Conservation (phyloP, 2,797 vertebrate genomes). For the Anableps anableps region DNA sequence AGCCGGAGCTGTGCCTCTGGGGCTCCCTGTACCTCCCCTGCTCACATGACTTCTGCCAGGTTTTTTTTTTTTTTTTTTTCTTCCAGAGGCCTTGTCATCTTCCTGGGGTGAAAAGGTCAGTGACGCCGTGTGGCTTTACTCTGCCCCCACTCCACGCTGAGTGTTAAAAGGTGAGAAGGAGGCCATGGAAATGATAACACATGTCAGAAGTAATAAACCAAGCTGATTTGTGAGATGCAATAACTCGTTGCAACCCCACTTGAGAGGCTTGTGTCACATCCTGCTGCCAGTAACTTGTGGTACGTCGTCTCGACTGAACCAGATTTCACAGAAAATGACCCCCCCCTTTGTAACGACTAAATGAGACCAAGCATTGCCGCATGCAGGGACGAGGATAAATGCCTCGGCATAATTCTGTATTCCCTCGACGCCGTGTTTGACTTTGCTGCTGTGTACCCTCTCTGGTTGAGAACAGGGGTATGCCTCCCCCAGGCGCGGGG, state of each 20-base stretch:
- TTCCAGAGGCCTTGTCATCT: slow-evolving; percentile 31
- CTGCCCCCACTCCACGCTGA: slow-evolving; percentile 38
- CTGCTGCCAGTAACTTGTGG: slow-evolving; percentile 33
- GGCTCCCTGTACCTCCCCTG: slow-evolving; percentile 34
- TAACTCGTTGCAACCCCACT: slow-evolving; percentile 7
- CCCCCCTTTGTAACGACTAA: slow-evolving; percentile 28
- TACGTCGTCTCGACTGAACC: slow-evolving; percentile 41
- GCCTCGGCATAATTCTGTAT: slow-evolving; percentile 59
- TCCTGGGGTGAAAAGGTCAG: slow-evolving; percentile 63
- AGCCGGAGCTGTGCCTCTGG: slow-evolving; percentile 50
- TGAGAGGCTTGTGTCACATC: slow-evolving; percentile 23
- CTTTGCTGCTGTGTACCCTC: slow-evolving; percentile 74
- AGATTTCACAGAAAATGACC: slow-evolving; percentile 47
- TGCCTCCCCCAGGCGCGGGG: slow-evolving; percentile 48
- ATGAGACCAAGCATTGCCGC: slow-evolving; percentile 22
- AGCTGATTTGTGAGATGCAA: slow-evolving; percentile 65
- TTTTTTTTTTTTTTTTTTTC: slow-evolving; percentile 17
- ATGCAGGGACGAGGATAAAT: slow-evolving; percentile 55
- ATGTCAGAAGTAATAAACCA: slow-evolving; percentile 67
- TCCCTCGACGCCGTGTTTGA: slow-evolving; percentile 68
- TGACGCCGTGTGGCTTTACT: slow-evolving; percentile 38
- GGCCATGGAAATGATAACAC: slow-evolving; percentile 58
- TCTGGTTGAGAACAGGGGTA: slow-evolving; percentile 41
- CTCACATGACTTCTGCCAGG: slow-evolving; percentile 50
- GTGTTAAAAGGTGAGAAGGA: slow-evolving; percentile 39